Evolutionary conservation across 2,797 vertebrate genomes (phyloP).

Genomic region (Hapalemur alaotrensis): DNA sequence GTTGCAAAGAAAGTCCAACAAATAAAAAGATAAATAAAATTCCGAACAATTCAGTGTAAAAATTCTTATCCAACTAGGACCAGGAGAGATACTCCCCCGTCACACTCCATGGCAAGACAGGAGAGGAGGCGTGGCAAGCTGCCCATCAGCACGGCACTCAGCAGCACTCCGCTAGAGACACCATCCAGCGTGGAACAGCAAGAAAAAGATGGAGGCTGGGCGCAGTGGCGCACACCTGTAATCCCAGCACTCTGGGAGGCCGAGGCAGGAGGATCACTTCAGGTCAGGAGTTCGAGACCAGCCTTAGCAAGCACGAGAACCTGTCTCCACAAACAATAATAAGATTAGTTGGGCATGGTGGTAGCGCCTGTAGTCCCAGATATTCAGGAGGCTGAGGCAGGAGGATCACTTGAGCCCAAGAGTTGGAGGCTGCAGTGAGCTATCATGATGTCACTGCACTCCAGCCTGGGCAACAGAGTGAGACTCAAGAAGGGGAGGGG

Average conservation of each 20-base stretch:
- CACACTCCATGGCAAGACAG: accelerated
- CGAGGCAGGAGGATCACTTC: background rate
- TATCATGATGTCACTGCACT: background rate
- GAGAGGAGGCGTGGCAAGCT: background rate
- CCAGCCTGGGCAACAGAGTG: background rate
- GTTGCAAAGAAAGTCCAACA: background rate
- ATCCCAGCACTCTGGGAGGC: background rate
- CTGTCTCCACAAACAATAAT: background rate
- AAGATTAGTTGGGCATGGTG: background rate
- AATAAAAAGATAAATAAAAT: background rate
- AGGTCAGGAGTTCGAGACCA: background rate
- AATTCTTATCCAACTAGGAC: background rate
- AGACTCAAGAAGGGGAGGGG: background rate
- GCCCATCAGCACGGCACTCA: accelerated
- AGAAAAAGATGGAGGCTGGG: background rate
- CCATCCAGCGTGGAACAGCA: too few relatives aligned
- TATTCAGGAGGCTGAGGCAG: background rate
- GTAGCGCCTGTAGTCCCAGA: background rate
- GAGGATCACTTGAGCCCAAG: background rate
- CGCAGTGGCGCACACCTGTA: background rate
- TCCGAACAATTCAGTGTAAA: background rate
- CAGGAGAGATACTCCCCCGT: background rate
- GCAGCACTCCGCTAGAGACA: accelerated
- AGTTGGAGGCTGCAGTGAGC: background rate
- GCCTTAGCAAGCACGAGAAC: background rate